A percentile compares a stretch with the other conserved stretches of the same genome.
Conservation (phyloP, 2,113 vertebrate species). For the Pheucticus melanocephalus region DNA sequence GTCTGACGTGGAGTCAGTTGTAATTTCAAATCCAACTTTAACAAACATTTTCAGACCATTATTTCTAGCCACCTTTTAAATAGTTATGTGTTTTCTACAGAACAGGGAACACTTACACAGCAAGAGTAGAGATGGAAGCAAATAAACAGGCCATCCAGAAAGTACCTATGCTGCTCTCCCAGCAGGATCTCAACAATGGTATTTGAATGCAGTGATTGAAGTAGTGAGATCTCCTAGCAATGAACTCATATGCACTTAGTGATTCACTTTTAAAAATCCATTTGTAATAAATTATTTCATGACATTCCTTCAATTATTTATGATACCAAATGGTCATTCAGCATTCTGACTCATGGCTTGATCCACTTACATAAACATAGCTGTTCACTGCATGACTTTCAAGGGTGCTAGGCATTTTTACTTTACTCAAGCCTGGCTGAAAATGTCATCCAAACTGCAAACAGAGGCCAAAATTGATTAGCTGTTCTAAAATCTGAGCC, state of each 20-base stretch:
- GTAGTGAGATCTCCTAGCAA: not conserved
- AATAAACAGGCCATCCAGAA: not conserved
- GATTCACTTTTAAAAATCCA: slow-evolving; percentile 32
- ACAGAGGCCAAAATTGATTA: not conserved
- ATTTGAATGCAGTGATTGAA: slow-evolving; percentile 47
- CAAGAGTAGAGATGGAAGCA: not conserved
- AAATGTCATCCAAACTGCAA: not conserved
- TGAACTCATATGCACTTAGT: slow-evolving; percentile 22
- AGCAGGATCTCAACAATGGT: slow-evolving; percentile 4
- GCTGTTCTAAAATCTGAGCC: not conserved
- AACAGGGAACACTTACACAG: not conserved
- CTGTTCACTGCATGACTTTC: not conserved
- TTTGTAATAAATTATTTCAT: slow-evolving; percentile 62
- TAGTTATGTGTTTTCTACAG: not conserved
- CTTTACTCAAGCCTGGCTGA: not conserved
- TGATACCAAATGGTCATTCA: slow-evolving; percentile 19
- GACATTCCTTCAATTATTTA: slow-evolving; percentile 24
- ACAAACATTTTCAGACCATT: not conserved
- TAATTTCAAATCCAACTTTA: not conserved
- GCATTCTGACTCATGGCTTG: not conserved
- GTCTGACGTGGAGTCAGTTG: not conserved
- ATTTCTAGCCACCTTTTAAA: not conserved
- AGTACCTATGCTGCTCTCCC: not conserved
- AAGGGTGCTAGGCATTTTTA: not conserved
- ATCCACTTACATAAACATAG: slow-evolving; percentile 18